phyloP scores from a whole-genome alignment of 2,797 vertebrate species.

The Decapterus maruadsi region DNA sequence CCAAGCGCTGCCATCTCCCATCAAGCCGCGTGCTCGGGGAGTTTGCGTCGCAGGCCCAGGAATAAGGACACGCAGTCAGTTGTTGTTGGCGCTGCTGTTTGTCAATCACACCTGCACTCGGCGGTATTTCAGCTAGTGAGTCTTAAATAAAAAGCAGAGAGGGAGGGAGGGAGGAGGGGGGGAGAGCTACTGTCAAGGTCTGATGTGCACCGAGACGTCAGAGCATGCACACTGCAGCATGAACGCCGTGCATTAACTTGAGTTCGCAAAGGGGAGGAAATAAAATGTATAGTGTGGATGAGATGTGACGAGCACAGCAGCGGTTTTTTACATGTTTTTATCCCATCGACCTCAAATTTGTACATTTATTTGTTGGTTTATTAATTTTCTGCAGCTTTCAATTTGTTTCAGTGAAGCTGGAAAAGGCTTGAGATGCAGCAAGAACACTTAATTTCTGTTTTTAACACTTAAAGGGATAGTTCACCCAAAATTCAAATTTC shows the following conservation, averaged over 20 bases:
- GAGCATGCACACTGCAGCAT: conserved; percentile 33
- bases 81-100: conserved; percentile 64
- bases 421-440: neutral
- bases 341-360: conserved; percentile 21
- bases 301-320: conserved; percentile 24
- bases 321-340: conserved; percentile 30
- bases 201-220: conserved; percentile 47
- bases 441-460: neutral
- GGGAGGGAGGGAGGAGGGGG: conserved; percentile 2
- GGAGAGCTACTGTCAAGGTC: conserved; percentile 52
- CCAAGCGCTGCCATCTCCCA: conserved; percentile 78
- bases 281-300: conserved; percentile 30
- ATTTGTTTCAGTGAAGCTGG: neutral
- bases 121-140: conserved; percentile 46
- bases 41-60: conserved; percentile 42
- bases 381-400: conserved; percentile 10
- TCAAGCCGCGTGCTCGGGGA: conserved; percentile 67
- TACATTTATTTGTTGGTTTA: conserved; percentile 14
- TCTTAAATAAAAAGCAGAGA: conserved; percentile 17
- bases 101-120: conserved; percentile 72
- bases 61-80: conserved; percentile 69
- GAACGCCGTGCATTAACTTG: conserved; percentile 44
- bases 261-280: conserved; percentile 22
- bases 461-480: too few species aligned
- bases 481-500: too few species aligned